Conservation (phyloP, 2,888 invertebrate genomes). For the Nemapogon koenigi region DNA sequence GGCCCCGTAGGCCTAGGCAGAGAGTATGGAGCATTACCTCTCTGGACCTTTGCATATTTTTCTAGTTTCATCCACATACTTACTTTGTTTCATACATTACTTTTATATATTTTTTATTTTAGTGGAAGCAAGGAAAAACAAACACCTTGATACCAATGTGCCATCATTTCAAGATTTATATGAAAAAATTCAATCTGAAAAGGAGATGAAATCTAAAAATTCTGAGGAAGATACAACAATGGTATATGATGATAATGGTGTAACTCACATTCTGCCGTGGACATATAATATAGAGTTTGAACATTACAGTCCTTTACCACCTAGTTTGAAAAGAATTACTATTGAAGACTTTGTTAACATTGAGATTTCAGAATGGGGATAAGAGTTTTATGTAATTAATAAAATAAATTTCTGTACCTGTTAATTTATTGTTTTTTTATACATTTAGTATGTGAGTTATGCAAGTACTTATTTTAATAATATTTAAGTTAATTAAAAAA, state of each 20-base stretch:
- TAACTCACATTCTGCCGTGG: slow-evolving; percentile 60
- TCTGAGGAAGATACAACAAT: slow-evolving; percentile 24
- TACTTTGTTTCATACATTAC: no score
- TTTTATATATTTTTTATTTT: no score
- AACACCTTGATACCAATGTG: slow-evolving; percentile 15
- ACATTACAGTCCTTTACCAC: slow-evolving; percentile 58
- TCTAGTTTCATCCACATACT: no score
- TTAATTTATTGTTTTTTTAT: no score
- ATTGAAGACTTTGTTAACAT: slow-evolving; percentile 55
- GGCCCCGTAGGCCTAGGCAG: no score
- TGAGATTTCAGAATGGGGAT: slow-evolving; percentile 65
- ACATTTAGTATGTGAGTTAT: no score
- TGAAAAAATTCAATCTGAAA: slow-evolving; percentile 32
- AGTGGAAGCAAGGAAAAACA: no score
- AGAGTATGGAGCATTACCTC: background rate
- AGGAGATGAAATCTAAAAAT: slow-evolving; percentile 18
- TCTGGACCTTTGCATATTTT: background rate
- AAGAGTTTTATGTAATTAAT: no score
- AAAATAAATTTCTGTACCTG: no score
- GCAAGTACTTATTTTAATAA: no score
- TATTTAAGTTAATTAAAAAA: no score
- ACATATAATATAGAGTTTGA: slow-evolving; percentile 54
- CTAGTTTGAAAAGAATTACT: slow-evolving; percentile 64
- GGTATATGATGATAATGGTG: slow-evolving; percentile 35
- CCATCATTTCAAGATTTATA: slow-evolving; percentile 42